Evolutionary conservation across 2,888 invertebrate genomes (phyloP).

Genomic region (Steromphala cineraria): DNA sequence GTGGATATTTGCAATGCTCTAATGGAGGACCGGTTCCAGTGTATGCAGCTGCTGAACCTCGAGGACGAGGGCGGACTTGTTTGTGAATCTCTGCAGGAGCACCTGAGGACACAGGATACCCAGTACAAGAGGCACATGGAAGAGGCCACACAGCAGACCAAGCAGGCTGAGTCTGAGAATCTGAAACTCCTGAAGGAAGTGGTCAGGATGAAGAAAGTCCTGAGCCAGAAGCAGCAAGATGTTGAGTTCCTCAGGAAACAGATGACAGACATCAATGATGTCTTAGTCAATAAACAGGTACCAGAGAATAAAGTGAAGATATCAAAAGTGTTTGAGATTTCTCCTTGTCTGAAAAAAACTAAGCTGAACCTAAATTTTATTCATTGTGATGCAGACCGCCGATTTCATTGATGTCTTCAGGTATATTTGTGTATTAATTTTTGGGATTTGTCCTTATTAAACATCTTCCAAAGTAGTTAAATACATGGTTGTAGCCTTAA

Average conservation of each 20-base stretch:
- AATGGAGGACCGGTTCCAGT: slow-evolving; percentile 56
- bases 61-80: slow-evolving; percentile 28
- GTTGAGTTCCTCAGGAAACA: slow-evolving; percentile 48
- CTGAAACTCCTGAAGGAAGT: slow-evolving; percentile 48
- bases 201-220: slow-evolving; percentile 44
- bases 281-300: slow-evolving; percentile 38
- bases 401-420: too few species aligned
- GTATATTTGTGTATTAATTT: too few species aligned
- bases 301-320: too few species aligned
- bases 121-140: slow-evolving; percentile 28
- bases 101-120: slow-evolving; percentile 26
- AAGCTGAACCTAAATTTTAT: too few species aligned
- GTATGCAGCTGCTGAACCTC: slow-evolving; percentile 49
- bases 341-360: too few species aligned
- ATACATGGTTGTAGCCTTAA: too few species aligned
- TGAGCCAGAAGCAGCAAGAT: slow-evolving; percentile 53
- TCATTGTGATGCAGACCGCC: too few species aligned
- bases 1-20: slow-evolving; percentile 52
- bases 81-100: slow-evolving; percentile 22
- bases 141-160: slow-evolving; percentile 42
- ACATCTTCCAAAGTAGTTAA: too few species aligned
- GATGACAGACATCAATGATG: slow-evolving; percentile 45
- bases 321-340: too few species aligned
- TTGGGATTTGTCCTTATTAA: too few species aligned
- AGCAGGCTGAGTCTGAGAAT: slow-evolving; percentile 37